These are phyloP conservation scores for Brevimyrus niger DNA, from an alignment of 2,113 vertebrate genomes.

Conservation along the genomic window DNA sequence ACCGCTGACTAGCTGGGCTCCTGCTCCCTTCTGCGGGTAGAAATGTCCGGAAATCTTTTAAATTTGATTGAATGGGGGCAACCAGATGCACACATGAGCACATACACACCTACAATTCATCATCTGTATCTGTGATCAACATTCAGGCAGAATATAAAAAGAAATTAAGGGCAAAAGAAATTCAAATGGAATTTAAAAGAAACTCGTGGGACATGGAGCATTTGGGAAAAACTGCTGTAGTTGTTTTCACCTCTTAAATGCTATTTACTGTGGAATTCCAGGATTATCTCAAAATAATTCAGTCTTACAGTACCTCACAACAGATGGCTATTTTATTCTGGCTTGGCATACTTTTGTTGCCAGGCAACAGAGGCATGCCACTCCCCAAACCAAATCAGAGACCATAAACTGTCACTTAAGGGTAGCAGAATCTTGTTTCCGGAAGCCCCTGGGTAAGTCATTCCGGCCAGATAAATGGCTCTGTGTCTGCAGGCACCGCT, in stretches of 20 bases:
- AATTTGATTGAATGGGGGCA: neutral
- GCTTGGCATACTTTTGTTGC: conserved; percentile 58
- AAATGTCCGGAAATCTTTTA: neutral
- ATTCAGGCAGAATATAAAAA: neutral
- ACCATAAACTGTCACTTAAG: conserved; percentile 62
- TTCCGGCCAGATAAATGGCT: conserved; percentile 26
- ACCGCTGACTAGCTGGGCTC: neutral
- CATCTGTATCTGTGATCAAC: neutral
- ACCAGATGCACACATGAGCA: neutral
- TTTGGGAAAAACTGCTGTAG: neutral
- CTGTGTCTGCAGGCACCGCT: conserved; percentile 5
- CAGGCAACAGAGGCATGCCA: conserved; percentile 42
- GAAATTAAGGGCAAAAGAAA: conserved; percentile 1
- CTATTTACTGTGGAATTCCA: conserved; percentile 39
- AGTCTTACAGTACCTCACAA: conserved; percentile 45
- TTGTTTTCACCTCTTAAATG: conserved; percentile 1
- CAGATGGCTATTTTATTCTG: conserved; percentile 61
- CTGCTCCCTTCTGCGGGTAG: neutral
- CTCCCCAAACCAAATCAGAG: conserved; percentile 56
- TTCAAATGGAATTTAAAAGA: neutral
- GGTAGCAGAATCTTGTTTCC: conserved; percentile 52
- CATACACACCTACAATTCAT: neutral
- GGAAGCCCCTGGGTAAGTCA: conserved; percentile 35
- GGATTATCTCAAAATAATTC: conserved; percentile 60
- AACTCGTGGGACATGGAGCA: neutral